Evolutionary conservation across 2,888 invertebrate genomes (phyloP), one percentile per base, ranked within the genome.

Genomic region (Caenorhabditis plicata): DNA sequence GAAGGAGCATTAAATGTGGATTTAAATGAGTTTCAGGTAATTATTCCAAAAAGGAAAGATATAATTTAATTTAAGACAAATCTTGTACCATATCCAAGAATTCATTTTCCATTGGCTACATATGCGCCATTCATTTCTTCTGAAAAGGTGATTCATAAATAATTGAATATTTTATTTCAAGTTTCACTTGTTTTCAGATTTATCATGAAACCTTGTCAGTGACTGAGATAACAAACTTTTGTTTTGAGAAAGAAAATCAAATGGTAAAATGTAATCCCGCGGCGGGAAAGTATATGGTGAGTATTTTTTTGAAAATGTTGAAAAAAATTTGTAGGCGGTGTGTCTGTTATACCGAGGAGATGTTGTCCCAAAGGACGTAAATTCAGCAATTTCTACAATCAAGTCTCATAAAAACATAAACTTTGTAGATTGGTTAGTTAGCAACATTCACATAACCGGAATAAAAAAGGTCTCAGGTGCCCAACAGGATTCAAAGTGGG

Each of bases 341-440:
- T 92, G 92, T 84, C 90, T 93, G 89, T 85, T 93, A 85, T 93
- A 92, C 86, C 81, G 92, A 79, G 92, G 92, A 57, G 92, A 92
- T 83, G 92, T 92, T 57, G 92, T 93, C 4, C 92, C 92, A 63
- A 92, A 75, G 41, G 71, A 68, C 46, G 71, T 68, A 5, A 75
- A 73, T 47, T 68, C 73, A 0, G 74, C 81, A 11, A 81, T 81
- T 13, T 72, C 76, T 13, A 62, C 68, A 5, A 73, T 81, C 19
- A 81, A 80, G 48, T 68, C 74, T 3, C 74, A 77, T 36, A 48
- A 77, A 42, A 61, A 68, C 13, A 88, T 89, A 58, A 86, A 85
- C 73, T 91, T 91, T 81, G 90, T 90, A 1, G 77, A 77, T 48
- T 77, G 77, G 77, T 72, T 38, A 22, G 76, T 72, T 38, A 29